Evolutionary conservation across 2,888 invertebrate genomes (phyloP).

Genomic region (Eulithis prunata): DNA sequence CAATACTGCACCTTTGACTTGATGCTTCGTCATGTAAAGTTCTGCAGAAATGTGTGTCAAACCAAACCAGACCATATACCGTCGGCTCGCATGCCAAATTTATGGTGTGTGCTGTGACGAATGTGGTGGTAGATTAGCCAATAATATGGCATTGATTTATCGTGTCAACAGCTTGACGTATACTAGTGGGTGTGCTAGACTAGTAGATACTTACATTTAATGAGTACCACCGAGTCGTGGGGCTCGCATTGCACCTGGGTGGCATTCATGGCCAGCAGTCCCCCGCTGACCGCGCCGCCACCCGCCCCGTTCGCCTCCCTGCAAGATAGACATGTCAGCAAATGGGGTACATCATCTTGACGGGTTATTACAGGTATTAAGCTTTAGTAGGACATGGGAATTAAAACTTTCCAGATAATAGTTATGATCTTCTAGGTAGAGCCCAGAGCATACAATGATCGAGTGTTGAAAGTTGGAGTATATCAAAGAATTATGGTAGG

Average conservation of each 20-base stretch:
- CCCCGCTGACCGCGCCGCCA: constrained; percentile 81
- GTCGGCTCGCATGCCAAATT: background rate
- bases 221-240: constrained; percentile 89
- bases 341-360: constrained; percentile 10
- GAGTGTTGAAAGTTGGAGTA: too few species aligned
- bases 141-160: constrained; percentile 25
- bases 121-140: constrained; percentile 2
- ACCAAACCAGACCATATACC: background rate
- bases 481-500: too few species aligned
- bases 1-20: background rate
- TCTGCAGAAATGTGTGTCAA: constrained; percentile 1
- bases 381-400: background rate
- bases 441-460: too few species aligned
- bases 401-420: background rate
- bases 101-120: constrained; percentile 5
- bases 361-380: background rate
- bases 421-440: background rate
- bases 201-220: constrained; percentile 86
- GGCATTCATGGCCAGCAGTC: constrained; percentile 84
- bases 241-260: constrained; percentile 87
- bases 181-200: constrained; percentile 32
- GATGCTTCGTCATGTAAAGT: background rate
- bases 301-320: constrained; percentile 80
- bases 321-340: constrained; percentile 45
- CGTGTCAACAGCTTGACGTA: constrained; percentile 15